These are phyloP conservation scores for Brevimyrus niger DNA, from an alignment of 2,113 vertebrate genomes.

Conservation along the genomic window DNA sequence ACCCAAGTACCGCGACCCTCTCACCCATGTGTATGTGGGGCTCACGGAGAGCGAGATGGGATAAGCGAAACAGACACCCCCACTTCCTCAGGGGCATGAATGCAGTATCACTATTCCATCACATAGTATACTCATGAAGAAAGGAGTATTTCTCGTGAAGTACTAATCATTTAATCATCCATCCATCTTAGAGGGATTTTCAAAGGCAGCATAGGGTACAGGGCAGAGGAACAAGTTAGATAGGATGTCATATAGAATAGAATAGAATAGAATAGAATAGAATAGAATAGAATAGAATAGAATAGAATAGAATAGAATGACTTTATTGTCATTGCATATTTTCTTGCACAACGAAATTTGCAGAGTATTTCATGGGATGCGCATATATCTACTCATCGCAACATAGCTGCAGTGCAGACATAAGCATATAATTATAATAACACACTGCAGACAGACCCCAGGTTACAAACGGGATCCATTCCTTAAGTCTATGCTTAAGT, in stretches of 20 bases:
- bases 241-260: neutral
- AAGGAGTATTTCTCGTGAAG: neutral
- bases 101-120: neutral
- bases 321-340: too few species aligned
- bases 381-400: too few species aligned
- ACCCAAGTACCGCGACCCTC: neutral
- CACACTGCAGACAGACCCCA: too few species aligned
- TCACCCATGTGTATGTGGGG: neutral
- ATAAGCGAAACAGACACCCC: neutral
- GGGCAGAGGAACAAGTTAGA: neutral
- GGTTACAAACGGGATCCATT: too few species aligned
- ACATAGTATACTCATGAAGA: neutral
- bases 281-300: too few species aligned
- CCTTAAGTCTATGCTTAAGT: too few species aligned
- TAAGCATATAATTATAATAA: neutral
- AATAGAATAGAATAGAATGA: too few species aligned
- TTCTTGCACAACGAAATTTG: too few species aligned
- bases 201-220: neutral
- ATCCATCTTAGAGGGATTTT: neutral
- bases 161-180: neutral
- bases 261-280: too few species aligned
- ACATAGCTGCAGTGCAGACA: neutral
- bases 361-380: too few species aligned
- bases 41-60: neutral
- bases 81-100: neutral